Conservation (phyloP, 2,888 invertebrate species). For the Neocrepidodera transversa region DNA sequence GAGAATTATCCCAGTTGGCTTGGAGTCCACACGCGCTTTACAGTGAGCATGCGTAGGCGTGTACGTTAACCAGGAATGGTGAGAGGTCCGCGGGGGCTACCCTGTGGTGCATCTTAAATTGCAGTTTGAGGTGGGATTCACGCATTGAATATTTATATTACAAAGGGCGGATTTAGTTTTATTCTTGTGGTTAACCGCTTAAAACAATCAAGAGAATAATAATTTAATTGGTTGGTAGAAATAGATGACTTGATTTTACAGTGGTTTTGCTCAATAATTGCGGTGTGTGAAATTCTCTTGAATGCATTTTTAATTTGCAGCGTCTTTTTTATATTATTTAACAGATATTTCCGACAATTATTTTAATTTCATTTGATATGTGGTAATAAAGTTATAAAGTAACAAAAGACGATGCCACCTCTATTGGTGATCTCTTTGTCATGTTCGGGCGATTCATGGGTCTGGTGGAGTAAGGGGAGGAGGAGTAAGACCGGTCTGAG, state of each 20-base stretch:
- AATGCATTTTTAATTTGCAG: too few relatives aligned
- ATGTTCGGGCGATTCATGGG: conserved; percentile 1
- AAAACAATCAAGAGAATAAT: neutral
- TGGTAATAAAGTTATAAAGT: conserved; percentile 1
- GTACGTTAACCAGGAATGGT: neutral
- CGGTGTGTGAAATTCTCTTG: too few relatives aligned
- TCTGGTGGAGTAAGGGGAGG: conserved; percentile 11
- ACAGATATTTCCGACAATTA: too few relatives aligned
- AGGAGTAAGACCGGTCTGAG: conserved; percentile 26
- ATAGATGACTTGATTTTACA: neutral
- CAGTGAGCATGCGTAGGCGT: conserved; percentile 17
- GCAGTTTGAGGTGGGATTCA: conserved; percentile 2
- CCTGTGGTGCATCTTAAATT: conserved; percentile 10
- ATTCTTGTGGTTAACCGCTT: neutral
- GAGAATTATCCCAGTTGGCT: neutral
- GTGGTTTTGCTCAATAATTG: neutral
- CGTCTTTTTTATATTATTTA: too few relatives aligned
- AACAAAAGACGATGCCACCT: conserved; percentile 12
- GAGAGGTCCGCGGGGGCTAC: conserved; percentile 15
- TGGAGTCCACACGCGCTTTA: conserved; percentile 1
- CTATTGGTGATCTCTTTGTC: conserved; percentile 13
- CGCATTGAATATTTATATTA: too few relatives aligned
- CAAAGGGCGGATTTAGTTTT: neutral
- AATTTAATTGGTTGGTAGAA: neutral
- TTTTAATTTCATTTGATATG: too few relatives aligned